Evolutionary conservation across 2,888 invertebrate genomes (phyloP).

Genomic region (Mongoloraphidia duomilia): DNA sequence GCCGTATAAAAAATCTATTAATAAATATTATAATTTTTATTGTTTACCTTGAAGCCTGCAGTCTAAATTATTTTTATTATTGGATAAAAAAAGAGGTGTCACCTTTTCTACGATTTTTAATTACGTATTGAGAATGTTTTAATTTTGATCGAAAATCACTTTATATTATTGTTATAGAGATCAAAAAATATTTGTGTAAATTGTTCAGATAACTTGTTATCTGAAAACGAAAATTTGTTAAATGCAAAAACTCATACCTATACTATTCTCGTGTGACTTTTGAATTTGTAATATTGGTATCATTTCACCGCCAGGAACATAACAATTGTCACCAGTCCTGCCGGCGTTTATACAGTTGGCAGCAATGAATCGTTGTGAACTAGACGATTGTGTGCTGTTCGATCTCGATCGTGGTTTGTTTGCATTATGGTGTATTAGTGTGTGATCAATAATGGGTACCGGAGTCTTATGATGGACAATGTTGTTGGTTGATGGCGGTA

Average conservation of each 20-base stretch:
- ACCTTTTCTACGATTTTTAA: too few species aligned
- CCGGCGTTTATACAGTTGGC: conserved; percentile 10
- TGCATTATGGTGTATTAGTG: not conserved
- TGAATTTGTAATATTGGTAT: conserved; percentile 24
- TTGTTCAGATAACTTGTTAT: too few species aligned
- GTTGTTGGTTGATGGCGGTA: not conserved
- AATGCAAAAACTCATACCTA: not conserved
- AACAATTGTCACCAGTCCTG: conserved; percentile 21
- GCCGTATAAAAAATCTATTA: too few species aligned
- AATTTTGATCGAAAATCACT: too few species aligned
- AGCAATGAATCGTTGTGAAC: conserved; percentile 19
- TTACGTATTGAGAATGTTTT: too few species aligned
- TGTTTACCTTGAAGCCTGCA: too few species aligned
- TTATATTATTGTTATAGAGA: too few species aligned
- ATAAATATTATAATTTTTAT: too few species aligned
- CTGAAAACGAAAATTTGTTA: not conserved
- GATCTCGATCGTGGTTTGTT: conserved; percentile 4
- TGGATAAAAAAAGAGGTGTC: too few species aligned
- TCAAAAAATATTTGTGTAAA: not conserved
- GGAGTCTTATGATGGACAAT: not conserved
- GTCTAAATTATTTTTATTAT: too few species aligned
- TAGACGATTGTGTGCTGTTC: conserved; percentile 23
- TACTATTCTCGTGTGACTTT: conserved; percentile 7
- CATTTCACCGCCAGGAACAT: conserved; percentile 33
- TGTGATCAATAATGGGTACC: conserved; percentile 13